A percentile compares a stretch with the other conserved stretches of the same genome.
Evolutionary conservation across 2,888 invertebrate genomes (phyloP).

Genomic region (Drosophila ustulata): DNA sequence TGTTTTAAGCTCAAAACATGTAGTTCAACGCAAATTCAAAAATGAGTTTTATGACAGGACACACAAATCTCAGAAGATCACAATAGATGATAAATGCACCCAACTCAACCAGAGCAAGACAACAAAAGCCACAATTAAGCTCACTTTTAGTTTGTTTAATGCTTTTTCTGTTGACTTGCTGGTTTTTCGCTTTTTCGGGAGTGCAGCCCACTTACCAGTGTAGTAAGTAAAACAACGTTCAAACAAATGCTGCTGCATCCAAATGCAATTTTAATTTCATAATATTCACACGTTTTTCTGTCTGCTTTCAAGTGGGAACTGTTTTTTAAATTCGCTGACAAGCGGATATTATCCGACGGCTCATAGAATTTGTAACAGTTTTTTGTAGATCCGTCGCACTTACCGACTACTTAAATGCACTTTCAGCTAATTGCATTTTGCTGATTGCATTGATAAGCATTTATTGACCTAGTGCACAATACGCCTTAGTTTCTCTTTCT

Average conservation of each 20-base stretch:
- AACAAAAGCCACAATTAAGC: slow-evolving; percentile 55
- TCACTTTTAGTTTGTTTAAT: slow-evolving; percentile 33
- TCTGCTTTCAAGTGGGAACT: slow-evolving; percentile 49
- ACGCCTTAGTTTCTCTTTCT: slow-evolving; percentile 10
- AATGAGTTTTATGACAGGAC: slow-evolving; percentile 68
- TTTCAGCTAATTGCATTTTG: slow-evolving; percentile 65
- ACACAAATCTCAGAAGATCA: slow-evolving; percentile 70
- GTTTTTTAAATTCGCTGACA: slow-evolving; percentile 54
- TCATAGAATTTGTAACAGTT: slow-evolving; percentile 60
- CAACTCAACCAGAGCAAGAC: slow-evolving; percentile 29
- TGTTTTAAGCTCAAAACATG: slow-evolving; percentile 45
- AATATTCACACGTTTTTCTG: slow-evolving; percentile 74
- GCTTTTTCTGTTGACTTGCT: slow-evolving; percentile 7
- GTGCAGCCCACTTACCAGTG: slow-evolving; percentile 41
- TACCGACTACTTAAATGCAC: slow-evolving; percentile 67
- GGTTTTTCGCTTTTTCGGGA: slow-evolving; percentile 47
- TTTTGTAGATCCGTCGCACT: slow-evolving; percentile 34
- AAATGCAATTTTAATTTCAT: slow-evolving; percentile 74
- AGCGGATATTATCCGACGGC: slow-evolving; percentile 61
- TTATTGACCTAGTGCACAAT: slow-evolving; percentile 40
- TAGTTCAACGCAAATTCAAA: slow-evolving; percentile 39
- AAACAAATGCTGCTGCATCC: slow-evolving; percentile 33
- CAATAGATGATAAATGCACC: slow-evolving; percentile 45
- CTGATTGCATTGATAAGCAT: slow-evolving; percentile 62
- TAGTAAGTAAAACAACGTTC: slow-evolving; percentile 1